phyloP scores from a whole-genome alignment of 1,140 invertebrate genomes.

The Drosophila cardini region DNA sequence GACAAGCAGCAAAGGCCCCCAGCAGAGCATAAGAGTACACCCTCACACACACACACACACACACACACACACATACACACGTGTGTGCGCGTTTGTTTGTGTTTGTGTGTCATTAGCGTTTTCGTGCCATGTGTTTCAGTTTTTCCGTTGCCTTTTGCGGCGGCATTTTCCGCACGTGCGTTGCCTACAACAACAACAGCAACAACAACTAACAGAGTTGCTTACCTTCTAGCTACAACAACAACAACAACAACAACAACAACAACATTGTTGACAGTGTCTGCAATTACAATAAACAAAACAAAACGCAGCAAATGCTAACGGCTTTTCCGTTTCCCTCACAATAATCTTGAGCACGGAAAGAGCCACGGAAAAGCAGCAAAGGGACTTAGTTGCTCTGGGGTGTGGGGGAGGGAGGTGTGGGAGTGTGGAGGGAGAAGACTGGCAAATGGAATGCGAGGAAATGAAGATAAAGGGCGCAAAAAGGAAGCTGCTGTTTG shows the following conservation, averaged over 20 bases:
- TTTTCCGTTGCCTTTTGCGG: slow-evolving; percentile 41
- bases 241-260: slow-evolving; percentile 10
- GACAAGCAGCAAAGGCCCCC: slow-evolving; percentile 46
- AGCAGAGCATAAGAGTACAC: slow-evolving; percentile 8
- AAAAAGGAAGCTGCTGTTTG: slow-evolving; percentile 25
- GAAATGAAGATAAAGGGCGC: slow-evolving; percentile 4
- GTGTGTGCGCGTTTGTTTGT: slow-evolving; percentile 32
- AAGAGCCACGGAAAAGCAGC: too few species aligned
- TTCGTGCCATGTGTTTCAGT: slow-evolving; percentile 54
- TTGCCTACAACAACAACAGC: slow-evolving; percentile 34
- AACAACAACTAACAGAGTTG: slow-evolving; percentile 2
- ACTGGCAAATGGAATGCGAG: slow-evolving; percentile 4
- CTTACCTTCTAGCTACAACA: slow-evolving; percentile 9
- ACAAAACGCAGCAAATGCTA: slow-evolving; percentile 52
- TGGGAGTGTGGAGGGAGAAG: background rate
- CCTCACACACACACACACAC: background rate
- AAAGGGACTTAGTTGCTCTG: too few species aligned
- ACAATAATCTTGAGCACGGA: background rate
- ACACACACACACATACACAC: slow-evolving; percentile 39
- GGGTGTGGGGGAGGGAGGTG: background rate
- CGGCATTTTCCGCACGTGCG: slow-evolving; percentile 51
- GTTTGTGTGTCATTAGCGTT: slow-evolving; percentile 55
- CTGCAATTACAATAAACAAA: slow-evolving; percentile 56
- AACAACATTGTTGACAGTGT: slow-evolving; percentile 45
- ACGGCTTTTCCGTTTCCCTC: slow-evolving; percentile 33